A percentile compares a stretch with the other conserved stretches of the same genome.
These are phyloP conservation scores for Petrocephalus schoutedeni DNA, from an alignment of 2,797 vertebrate species.

Conservation along the genomic window DNA sequence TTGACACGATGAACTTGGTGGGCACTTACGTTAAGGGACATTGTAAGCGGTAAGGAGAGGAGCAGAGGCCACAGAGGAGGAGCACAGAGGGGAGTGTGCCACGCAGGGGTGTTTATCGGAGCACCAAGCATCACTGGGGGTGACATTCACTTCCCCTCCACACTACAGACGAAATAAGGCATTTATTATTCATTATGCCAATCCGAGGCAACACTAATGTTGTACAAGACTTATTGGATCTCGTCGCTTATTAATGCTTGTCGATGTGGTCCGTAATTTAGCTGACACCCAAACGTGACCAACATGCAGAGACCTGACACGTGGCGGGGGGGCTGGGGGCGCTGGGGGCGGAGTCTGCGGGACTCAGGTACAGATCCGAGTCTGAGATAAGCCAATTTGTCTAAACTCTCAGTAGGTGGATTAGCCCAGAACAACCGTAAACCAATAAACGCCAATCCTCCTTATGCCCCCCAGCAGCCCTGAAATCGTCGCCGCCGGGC, in stretches of 20 bases:
- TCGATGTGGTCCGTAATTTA: background rate
- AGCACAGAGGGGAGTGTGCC: too few species aligned
- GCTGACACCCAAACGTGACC: background rate
- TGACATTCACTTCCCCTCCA: background rate
- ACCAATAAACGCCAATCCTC: constrained; percentile 51
- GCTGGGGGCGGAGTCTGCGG: background rate
- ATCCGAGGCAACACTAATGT: background rate
- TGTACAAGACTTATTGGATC: background rate
- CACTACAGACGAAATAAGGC: constrained; percentile 7
- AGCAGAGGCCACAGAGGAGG: background rate
- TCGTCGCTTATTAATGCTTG: background rate
- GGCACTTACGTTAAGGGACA: background rate
- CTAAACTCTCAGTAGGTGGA: constrained; percentile 53
- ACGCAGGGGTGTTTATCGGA: background rate
- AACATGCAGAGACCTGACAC: background rate
- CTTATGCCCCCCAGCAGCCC: constrained; percentile 42
- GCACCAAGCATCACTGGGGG: background rate
- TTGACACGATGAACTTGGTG: too few species aligned
- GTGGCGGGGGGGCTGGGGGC: background rate
- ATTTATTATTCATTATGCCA: constrained; percentile 7
- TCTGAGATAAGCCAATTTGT: constrained; percentile 43
- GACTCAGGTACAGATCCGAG: constrained; percentile 25
- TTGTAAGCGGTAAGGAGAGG: background rate
- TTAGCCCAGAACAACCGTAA: constrained; percentile 46
- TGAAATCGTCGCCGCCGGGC: constrained; percentile 44